Percentiles rank a stretch among this genome's conserved stretches.
Conservation (phyloP, 2,113 vertebrate species). For the Scytalopus superciliaris region DNA sequence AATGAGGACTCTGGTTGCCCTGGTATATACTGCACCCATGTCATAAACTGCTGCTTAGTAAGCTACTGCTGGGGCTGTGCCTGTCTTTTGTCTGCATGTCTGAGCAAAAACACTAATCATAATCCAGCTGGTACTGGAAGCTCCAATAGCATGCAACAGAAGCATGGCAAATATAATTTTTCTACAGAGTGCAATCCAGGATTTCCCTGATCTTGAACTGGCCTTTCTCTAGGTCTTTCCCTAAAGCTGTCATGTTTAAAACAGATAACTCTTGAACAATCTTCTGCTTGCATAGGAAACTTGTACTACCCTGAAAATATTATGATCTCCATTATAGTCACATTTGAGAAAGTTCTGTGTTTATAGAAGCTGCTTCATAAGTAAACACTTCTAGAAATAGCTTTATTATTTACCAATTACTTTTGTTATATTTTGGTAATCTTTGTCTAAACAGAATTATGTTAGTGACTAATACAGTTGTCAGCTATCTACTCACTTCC, state of each 20-base stretch:
- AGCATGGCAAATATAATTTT: not conserved
- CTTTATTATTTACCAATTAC: not conserved
- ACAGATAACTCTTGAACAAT: not conserved
- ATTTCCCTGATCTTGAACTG: not conserved
- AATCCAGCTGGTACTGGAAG: not conserved
- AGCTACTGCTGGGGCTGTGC: not conserved
- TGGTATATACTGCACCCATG: not conserved
- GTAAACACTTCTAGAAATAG: not conserved
- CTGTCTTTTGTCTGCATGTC: not conserved
- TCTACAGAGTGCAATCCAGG: not conserved
- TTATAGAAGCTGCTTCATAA: not conserved
- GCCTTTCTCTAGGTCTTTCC: not conserved
- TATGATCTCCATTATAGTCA: not conserved
- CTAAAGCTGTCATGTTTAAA: not conserved
- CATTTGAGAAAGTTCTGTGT: not conserved
- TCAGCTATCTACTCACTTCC: rapidly evolving
- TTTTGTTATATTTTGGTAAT: not conserved
- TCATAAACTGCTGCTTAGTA: not conserved
- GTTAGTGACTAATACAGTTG: not conserved
- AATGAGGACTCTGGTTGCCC: not conserved
- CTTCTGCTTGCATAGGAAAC: not conserved
- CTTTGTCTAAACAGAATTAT: constrained; percentile 6
- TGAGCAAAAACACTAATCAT: not conserved
- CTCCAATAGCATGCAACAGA: not conserved
- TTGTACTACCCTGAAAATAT: not conserved